Evolutionary conservation across 2,113 vertebrate genomes (phyloP).

Genomic region (Clarias magur): DNA sequence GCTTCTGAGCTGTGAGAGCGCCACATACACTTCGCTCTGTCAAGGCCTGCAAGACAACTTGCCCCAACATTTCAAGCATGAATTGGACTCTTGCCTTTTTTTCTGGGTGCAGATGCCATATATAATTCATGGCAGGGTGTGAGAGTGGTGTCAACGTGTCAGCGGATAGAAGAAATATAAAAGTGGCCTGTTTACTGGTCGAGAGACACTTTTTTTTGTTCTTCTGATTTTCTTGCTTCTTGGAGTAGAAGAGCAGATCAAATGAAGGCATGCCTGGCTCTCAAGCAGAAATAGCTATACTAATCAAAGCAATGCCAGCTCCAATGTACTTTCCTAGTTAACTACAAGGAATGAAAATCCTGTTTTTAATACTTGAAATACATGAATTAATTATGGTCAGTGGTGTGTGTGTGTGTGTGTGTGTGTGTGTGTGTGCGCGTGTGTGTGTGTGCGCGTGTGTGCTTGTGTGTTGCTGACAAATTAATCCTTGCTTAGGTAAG

Average conservation of each 20-base stretch:
- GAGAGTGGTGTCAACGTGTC: conserved; percentile 79
- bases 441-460: not conserved
- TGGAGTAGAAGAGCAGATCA: conserved; percentile 60
- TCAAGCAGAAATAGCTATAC: conserved; percentile 60
- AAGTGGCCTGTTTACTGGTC: conserved; percentile 79
- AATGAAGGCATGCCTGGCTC: conserved; percentile 65
- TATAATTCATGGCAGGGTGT: conserved; percentile 80
- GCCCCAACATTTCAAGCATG: conserved; percentile 76
- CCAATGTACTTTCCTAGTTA: conserved; percentile 72
- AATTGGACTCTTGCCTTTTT: conserved; percentile 72
- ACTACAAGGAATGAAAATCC: conserved; percentile 60
- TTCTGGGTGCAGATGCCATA: conserved; percentile 71
- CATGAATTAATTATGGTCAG: conserved; percentile 72
- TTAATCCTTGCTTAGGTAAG: conserved; percentile 53
- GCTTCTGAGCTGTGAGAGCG: conserved; percentile 48
- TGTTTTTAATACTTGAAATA: conserved; percentile 72
- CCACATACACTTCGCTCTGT: conserved; percentile 63
- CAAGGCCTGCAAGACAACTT: conserved; percentile 69
- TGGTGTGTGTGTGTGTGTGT: conserved; percentile 40
- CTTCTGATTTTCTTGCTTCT: conserved; percentile 56
- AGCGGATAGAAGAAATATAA: conserved; percentile 75
- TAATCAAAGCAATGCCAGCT: conserved; percentile 72
- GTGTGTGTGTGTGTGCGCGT: conserved; percentile 52
- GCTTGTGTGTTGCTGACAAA: conserved; percentile 59
- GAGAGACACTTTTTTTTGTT: conserved; percentile 62